Evolutionary conservation across 2,888 invertebrate genomes (phyloP), one percentile per base, ranked within the genome.

Genomic region (Tetanocera ferruginea): DNA sequence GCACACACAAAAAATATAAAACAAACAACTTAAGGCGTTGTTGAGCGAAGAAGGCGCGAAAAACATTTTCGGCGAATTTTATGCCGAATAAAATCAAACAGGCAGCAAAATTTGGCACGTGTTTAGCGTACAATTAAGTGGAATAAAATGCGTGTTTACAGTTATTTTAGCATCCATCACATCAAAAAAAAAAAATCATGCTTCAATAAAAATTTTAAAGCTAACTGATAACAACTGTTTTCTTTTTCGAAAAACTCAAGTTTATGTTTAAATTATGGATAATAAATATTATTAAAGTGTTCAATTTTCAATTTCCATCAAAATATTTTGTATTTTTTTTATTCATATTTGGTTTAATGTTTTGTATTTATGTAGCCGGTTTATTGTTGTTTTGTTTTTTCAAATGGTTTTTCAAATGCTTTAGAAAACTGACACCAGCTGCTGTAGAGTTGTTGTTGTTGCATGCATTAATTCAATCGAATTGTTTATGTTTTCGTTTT

Each of bases 371-470:
- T 19, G 43, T 28, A 23, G 55, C 55, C 19, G n/a, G 55, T 23
- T 55, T 23, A n/a, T n/a, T 19, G n/a, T n/a, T 64, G 14, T n/a
- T 31, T 34, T 64, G n/a, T 64, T 64, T 31, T 34, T 31, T 64
- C 17, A 64, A 64, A 31, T 64, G 64, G 28, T 64, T 64, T 64
- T 31, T 64, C 34, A 64, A 64, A 28, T 67, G n/a, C 6, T 55
- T 5, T 5, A 9, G 72, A 72, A 72, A 76, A 69, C 60, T 60
- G 70, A 76, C 62, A 76, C 70, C 70, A 62, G 60, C 76, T 57
- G 51, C 62, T 51, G 52, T 14, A 11, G 34, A 0, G 19, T 75
- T 51, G 64, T 60, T 60, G 25, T 55, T 55, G 55, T 23, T 37
- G 37, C 25, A 60, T 23, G 11, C 1, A 52, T 55, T 66, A 52